Evolutionary conservation across 1,140 invertebrate species (phyloP).

Genomic region (Euborellia annulipes): DNA sequence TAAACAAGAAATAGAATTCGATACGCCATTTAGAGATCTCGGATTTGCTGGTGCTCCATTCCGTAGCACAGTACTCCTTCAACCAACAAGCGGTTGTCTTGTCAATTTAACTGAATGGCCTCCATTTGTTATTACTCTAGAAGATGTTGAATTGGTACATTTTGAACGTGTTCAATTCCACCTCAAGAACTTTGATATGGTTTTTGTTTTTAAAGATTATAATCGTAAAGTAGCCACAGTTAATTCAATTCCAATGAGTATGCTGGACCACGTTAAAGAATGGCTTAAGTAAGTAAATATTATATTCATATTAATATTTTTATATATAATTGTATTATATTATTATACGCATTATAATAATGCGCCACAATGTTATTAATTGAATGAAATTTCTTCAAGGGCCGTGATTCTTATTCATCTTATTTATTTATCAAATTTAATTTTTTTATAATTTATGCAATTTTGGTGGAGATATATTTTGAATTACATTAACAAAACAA

Average conservation of each 20-base stretch:
- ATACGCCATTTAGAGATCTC: slow-evolving; percentile 93
- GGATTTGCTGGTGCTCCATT: slow-evolving; percentile 97
- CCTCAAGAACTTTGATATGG: slow-evolving; percentile 99
- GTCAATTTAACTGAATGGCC: slow-evolving; percentile 99
- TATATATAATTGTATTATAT: no score
- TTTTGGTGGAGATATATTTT: no score
- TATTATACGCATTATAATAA: no score
- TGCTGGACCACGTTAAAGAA: slow-evolving; percentile 97
- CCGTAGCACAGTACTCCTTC: slow-evolving; percentile 86
- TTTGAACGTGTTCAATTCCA: slow-evolving; percentile 99
- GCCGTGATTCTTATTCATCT: no score
- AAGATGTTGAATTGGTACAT: slow-evolving; percentile 95
- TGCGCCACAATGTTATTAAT: no score
- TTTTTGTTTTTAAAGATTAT: slow-evolving; percentile 99
- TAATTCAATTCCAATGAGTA: slow-evolving; percentile 95
- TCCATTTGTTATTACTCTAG: slow-evolving; percentile 93
- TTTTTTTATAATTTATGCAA: no score
- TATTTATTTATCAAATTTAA: no score
- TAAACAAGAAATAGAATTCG: slow-evolving; percentile 95
- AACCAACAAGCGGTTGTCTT: slow-evolving; percentile 91
- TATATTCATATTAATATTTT: no score
- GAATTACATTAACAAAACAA: no score
- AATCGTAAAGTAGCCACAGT: slow-evolving; percentile 86
- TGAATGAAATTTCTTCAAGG: no score
- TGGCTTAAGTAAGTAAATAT: slow-evolving; percentile 85